Evolutionary conservation across 53 echinoderm and acorn worm genomes (phyloP), one percentile per base, ranked within the genome.

Genomic region (Glandiceps talaboti): DNA sequence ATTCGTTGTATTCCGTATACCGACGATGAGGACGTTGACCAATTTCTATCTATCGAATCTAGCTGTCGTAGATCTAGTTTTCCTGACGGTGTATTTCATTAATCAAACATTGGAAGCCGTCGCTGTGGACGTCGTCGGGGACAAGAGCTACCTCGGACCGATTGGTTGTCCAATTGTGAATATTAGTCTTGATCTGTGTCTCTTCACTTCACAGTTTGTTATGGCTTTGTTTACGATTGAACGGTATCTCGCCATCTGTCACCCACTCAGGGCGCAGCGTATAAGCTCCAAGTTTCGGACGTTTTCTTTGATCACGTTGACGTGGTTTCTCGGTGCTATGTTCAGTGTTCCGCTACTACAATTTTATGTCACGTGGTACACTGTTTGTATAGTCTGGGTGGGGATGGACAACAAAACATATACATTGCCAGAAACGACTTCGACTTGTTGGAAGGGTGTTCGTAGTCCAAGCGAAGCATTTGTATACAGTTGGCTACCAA

Each of bases 11-110:
- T 91, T 78, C 27, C 86, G 93, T 29, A 83, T 94, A 25, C 89
- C 84, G 30, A 89, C 89, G 73, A 94, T 94, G 93, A 80, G 93
- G 1, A 94, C 94, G 30, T 84, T 89, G 1, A 86, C 91, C 14
- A 99, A 94, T 75, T 82, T 82, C 25, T 91, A 94, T 74, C 88
- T 99, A 27, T 86, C 89, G 0, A 94, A 94, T 77, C 77, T 99
- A 28, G 99, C 99, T 1, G 76, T 94, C 25, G 91, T 87, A 1
- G 93, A 94, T 82, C 80, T 89, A 73, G 30, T 91, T 26, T 94
- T 94, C 77, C 82, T 99, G 1, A 45, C 89, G 26, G 84, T 85
- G 6, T 45, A 45, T 20, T 45, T 12, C 20, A 45, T 45, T 20
- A 20, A 45, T 6, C 64, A 45, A 6, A 45, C 20, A 6, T 6